Percentiles rank a stretch among this genome's conserved stretches.
Conservation (phyloP, 2,797 vertebrate genomes). For the Kryptolebias ocellatus region DNA sequence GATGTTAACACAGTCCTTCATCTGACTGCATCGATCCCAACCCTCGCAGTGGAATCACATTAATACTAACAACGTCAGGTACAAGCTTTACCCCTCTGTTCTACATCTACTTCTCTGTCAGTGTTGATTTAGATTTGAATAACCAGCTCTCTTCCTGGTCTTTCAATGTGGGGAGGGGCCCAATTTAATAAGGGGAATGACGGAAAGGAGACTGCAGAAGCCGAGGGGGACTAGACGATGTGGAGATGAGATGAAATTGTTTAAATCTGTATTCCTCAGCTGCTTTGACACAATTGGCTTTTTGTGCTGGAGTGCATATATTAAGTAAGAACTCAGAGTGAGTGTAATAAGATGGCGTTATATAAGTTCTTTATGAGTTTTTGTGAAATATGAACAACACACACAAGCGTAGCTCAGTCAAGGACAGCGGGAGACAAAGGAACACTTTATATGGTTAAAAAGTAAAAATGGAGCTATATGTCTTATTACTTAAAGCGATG, state of each 20-base stretch:
- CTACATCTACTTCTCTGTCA: constrained; percentile 72
- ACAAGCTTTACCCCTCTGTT: constrained; percentile 57
- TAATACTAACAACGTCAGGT: constrained; percentile 73
- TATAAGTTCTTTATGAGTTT: constrained; percentile 11
- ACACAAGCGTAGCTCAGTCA: not conserved
- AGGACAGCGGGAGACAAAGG: not conserved
- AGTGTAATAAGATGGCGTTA: constrained; percentile 16
- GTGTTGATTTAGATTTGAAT: constrained; percentile 75
- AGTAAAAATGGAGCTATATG: constrained; percentile 1
- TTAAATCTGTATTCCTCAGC: constrained; percentile 59
- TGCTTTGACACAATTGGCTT: constrained; percentile 45
- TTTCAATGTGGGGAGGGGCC: constrained; percentile 42
- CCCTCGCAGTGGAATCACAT: constrained; percentile 63
- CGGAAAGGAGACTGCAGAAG: constrained; percentile 48
- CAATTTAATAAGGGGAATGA: constrained; percentile 61
- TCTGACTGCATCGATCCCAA: constrained; percentile 75
- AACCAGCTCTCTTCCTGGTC: constrained; percentile 59
- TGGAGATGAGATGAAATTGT: constrained; percentile 63
- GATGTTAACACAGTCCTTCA: constrained; percentile 76
- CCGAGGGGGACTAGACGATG: constrained; percentile 42
- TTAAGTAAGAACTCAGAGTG: constrained; percentile 32
- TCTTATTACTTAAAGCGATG: not conserved
- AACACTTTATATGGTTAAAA: too few relatives aligned
- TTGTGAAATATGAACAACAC: constrained; percentile 14
- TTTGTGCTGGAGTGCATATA: constrained; percentile 38